These are phyloP conservation scores for Apoda limacodes DNA, from an alignment of 2,888 invertebrate species.

Conservation along the genomic window DNA sequence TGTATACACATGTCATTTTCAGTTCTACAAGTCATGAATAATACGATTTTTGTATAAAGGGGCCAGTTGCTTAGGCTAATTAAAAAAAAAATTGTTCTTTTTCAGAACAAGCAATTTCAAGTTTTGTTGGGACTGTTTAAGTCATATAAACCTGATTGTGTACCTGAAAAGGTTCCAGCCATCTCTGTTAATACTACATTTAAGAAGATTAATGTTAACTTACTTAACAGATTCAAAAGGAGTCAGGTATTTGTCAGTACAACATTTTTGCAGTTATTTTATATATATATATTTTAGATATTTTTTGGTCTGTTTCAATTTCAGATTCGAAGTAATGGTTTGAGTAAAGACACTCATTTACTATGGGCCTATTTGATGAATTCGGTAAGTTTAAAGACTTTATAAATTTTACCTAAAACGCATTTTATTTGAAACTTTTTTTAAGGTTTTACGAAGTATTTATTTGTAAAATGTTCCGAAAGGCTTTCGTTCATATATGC, in stretches of 20 bases:
- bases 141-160: slow-evolving; percentile 59
- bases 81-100: too few relatives aligned
- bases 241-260: slow-evolving; percentile 35
- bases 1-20: too few relatives aligned
- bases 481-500: too few relatives aligned
- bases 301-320: slow-evolving; percentile 17
- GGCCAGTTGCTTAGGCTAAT: too few relatives aligned
- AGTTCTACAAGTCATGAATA: too few relatives aligned
- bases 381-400: slow-evolving; percentile 32
- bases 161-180: slow-evolving; percentile 55
- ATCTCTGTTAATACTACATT: slow-evolving; percentile 52
- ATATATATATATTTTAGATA: slow-evolving; percentile 5
- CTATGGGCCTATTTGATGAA: slow-evolving; percentile 45
- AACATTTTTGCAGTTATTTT: slow-evolving; percentile 6
- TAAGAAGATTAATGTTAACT: slow-evolving; percentile 39
- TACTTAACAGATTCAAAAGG: slow-evolving; percentile 41
- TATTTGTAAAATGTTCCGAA: too few relatives aligned
- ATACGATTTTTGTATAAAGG: too few relatives aligned
- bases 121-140: slow-evolving; percentile 55
- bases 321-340: slow-evolving; percentile 34
- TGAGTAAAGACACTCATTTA: slow-evolving; percentile 28
- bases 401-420: slow-evolving; percentile 2
- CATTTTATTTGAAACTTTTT: slow-evolving; percentile 7
- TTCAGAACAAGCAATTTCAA: too few relatives aligned
- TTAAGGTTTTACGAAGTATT: too few relatives aligned